These are phyloP conservation scores for Channallabes apus DNA, from an alignment of 2,797 vertebrate species.

Conservation along the genomic window DNA sequence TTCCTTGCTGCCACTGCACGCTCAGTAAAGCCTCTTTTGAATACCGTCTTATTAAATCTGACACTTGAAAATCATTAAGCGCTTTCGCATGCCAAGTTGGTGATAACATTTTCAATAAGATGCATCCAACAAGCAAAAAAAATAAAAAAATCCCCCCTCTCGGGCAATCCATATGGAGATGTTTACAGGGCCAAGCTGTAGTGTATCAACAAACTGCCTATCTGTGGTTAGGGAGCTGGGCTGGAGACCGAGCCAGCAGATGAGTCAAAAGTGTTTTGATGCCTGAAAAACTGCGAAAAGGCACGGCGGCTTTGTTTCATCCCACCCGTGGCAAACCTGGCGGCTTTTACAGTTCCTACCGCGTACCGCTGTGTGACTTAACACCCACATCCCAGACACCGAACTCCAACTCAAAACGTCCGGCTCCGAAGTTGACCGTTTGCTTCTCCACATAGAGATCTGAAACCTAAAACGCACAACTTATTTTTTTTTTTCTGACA, in stretches of 20 bases:
- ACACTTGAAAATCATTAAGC: constrained; percentile 52
- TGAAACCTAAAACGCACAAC: constrained; percentile 10
- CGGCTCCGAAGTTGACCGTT: not conserved
- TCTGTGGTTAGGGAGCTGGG: constrained; percentile 44
- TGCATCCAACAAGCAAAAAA: constrained; percentile 57
- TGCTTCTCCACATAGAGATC: constrained; percentile 6
- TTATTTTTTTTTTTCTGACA: not conserved
- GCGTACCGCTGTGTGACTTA: not conserved
- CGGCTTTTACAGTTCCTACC: not conserved
- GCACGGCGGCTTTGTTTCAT: not conserved
- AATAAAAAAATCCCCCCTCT: constrained; percentile 2
- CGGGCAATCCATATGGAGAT: constrained; percentile 62
- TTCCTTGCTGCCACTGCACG: constrained; percentile 21
- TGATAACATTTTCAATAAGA: constrained; percentile 72
- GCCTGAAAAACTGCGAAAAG: constrained; percentile 24
- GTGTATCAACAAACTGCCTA: constrained; percentile 64
- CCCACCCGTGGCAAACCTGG: not conserved
- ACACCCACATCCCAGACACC: not conserved
- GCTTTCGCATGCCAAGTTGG: constrained; percentile 65
- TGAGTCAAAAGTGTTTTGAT: constrained; percentile 35
- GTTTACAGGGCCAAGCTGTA: constrained; percentile 69
- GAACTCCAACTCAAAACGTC: not conserved
- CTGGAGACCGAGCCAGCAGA: constrained; percentile 50
- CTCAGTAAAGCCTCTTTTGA: constrained; percentile 33
- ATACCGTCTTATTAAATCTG: constrained; percentile 27